phyloP scores from a whole-genome alignment of 2,888 invertebrate genomes.

The Scaptomyza polygonia region DNA sequence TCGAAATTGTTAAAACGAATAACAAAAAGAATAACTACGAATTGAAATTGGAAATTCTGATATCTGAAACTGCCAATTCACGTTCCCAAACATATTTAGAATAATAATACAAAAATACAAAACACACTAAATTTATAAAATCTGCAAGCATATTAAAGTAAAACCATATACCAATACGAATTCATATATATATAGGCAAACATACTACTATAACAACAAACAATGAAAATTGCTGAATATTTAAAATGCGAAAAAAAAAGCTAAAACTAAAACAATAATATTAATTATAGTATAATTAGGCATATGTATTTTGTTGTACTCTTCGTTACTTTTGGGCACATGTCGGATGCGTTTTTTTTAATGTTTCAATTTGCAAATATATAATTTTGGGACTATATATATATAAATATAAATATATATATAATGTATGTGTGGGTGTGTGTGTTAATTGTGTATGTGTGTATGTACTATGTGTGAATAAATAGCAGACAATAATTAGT shows the following conservation, averaged over 20 bases:
- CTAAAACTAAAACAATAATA: slow-evolving; percentile 14
- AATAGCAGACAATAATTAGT: slow-evolving; percentile 83
- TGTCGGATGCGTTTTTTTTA: neutral
- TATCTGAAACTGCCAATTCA: slow-evolving; percentile 76
- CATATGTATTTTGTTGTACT: slow-evolving; percentile 5
- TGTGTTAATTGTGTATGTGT: slow-evolving; percentile 21
- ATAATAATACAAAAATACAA: slow-evolving; percentile 17
- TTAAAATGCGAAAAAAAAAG: slow-evolving; percentile 42
- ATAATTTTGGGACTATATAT: slow-evolving; percentile 3
- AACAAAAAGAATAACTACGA: slow-evolving; percentile 15
- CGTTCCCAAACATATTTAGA: slow-evolving; percentile 69
- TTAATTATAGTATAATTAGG: slow-evolving; percentile 21
- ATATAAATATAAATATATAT: too few species aligned
- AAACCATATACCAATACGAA: slow-evolving; percentile 44
- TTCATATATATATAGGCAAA: slow-evolving; percentile 48
- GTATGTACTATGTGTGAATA: slow-evolving; percentile 71
- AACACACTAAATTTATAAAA: slow-evolving; percentile 17
- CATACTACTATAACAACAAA: slow-evolving; percentile 25
- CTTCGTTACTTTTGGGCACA: slow-evolving; percentile 1
- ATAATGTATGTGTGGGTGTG: slow-evolving; percentile 29
- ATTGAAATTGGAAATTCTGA: slow-evolving; percentile 18
- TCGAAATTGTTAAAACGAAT: slow-evolving; percentile 26
- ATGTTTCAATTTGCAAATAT: slow-evolving; percentile 3
- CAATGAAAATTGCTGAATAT: slow-evolving; percentile 50
- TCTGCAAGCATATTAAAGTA: slow-evolving; percentile 33